Evolutionary conservation across 2,797 vertebrate genomes (phyloP), one percentile per base, ranked within the genome.

Genomic region (Ceyx erithaca): DNA sequence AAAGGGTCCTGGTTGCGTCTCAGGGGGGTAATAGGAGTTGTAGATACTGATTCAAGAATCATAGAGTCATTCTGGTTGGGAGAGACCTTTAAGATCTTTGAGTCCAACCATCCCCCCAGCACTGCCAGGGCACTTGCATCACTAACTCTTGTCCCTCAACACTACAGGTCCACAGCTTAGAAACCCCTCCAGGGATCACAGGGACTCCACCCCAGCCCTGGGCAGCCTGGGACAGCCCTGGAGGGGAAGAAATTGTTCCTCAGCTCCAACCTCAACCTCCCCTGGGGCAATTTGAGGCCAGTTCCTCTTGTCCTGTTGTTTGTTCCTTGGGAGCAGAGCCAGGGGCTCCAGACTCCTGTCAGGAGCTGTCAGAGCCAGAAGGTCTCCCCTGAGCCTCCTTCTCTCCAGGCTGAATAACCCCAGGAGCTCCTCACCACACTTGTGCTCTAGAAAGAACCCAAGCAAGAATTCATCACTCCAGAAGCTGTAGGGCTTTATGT

Each of bases 401-500:
- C 48, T 49, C 48, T 26, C 48, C 14, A 49, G 48, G 48, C 48
- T 49, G 22, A 16, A 26, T 14, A 15, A 49, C 8, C 48, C 48
- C 48, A 49, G 48, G 25, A 3, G 12, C 52, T 55, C 52, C 19
- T 31, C 52, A 13, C 52, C 52, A 54, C 17, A 11, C n/a, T 21
- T 10, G 31, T 57, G 31, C 31, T 28, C 59, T 19, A 20, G 52
- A 30, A 33, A 19, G 71, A 57, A 4, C 8, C 30, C 20, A 1
- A 26, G 52, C 0, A 1, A 64, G 20, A 3, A 4, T 7, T 63
- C 5, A 1, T 48, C 1, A 1, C 35, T n/a, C 0, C 25, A 17
- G 79, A 41, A 25, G 54, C 35, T 0, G 14, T 8, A 9, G 55
- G n/a, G 43, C 16, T 40, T 72, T 14, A 4, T 9, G 30, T 2